phyloP scores from a whole-genome alignment of 2,113 vertebrate species.

The Rhea pennata region DNA sequence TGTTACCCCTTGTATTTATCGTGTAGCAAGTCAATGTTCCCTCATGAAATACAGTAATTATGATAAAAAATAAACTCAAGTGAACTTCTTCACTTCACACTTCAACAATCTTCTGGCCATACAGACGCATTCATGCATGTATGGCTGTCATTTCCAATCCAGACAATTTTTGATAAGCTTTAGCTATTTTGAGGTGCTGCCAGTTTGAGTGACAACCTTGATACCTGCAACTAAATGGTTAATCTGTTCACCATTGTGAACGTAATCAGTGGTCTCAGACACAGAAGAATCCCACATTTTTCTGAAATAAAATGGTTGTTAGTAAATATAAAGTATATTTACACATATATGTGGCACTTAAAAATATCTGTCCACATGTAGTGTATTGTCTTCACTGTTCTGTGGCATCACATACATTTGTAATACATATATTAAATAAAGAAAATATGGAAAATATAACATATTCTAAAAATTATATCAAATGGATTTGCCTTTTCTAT shows the following conservation, averaged over 20 bases:
- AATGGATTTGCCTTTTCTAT: background rate
- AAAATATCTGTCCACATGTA: background rate
- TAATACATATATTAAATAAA: background rate
- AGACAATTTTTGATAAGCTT: conserved; percentile 69
- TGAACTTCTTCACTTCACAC: conserved; percentile 70
- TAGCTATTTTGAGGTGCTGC: conserved; percentile 65
- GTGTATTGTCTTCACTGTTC: background rate
- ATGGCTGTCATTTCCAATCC: conserved; percentile 71
- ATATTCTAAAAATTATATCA: background rate
- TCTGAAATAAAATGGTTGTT: conserved; percentile 40
- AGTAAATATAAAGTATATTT: background rate
- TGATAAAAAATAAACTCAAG: conserved; percentile 60
- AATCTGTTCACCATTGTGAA: conserved; percentile 66
- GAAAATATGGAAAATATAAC: background rate
- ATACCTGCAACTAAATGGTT: conserved; percentile 70
- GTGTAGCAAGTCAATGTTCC: conserved; percentile 27
- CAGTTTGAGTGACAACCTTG: conserved; percentile 71
- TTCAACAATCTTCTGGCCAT: conserved; percentile 61
- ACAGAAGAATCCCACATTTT: conserved; percentile 25
- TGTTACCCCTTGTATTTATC: conserved; percentile 41
- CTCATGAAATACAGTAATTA: conserved; percentile 67
- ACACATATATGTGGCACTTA: background rate
- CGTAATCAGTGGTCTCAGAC: conserved; percentile 29
- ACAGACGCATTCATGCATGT: conserved; percentile 68
- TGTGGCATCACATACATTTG: background rate